These are phyloP conservation scores for Rhingia campestris DNA, from an alignment of 2,888 invertebrate genomes.

Conservation along the genomic window DNA sequence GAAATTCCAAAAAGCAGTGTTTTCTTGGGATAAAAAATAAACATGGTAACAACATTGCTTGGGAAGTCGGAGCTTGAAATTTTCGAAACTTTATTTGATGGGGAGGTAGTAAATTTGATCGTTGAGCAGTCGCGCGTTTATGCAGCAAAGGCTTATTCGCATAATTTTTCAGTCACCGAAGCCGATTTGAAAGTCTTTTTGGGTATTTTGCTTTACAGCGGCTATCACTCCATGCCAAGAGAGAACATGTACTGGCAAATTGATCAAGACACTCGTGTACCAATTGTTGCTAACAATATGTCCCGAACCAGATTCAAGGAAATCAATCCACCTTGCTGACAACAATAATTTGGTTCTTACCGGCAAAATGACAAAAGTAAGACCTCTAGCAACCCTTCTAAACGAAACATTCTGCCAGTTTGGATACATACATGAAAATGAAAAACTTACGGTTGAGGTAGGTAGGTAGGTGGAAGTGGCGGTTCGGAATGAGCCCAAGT, in stretches of 20 bases:
- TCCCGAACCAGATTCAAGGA: too few species aligned
- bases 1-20: constrained; percentile 1
- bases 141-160: too few species aligned
- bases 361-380: too few species aligned
- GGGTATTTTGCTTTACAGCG: constrained; percentile 18
- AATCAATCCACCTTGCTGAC: background rate
- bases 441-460: too few species aligned
- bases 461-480: too few species aligned
- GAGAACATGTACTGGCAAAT: constrained; percentile 16
- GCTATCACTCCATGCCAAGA: constrained; percentile 21
- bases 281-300: too few species aligned
- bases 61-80: background rate
- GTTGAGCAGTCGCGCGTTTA: background rate
- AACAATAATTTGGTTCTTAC: constrained; percentile 4
- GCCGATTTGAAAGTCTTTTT: constrained; percentile 16
- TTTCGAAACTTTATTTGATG: background rate
- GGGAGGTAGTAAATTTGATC: background rate
- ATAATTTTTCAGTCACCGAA: too few species aligned
- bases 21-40: background rate
- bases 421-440: too few species aligned
- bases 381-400: too few species aligned
- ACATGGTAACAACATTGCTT: too few species aligned
- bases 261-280: constrained; percentile 4
- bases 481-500: too few species aligned
- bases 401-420: too few species aligned